phyloP scores from a whole-genome alignment of 2,888 invertebrate genomes.

The Allygus modestus region DNA sequence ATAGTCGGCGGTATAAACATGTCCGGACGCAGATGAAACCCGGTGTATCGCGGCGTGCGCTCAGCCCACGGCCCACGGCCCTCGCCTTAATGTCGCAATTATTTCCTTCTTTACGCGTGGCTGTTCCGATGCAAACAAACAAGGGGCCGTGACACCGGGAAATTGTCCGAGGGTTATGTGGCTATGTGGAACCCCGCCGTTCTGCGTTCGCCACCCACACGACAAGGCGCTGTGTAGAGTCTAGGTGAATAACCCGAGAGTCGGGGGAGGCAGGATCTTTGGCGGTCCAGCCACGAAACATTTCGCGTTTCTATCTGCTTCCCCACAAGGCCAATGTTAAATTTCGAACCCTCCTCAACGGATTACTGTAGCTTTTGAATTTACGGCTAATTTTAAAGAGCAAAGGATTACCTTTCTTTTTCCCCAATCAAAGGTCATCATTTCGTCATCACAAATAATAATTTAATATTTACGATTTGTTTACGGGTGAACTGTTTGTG shows the following conservation, averaged over 20 bases:
- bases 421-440: too few relatives aligned
- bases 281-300: too few relatives aligned
- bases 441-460: too few relatives aligned
- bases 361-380: too few relatives aligned
- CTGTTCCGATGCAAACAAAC: constrained; percentile 34
- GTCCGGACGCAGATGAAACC: constrained; percentile 15
- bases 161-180: constrained; percentile 22
- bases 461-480: too few relatives aligned
- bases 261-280: too few relatives aligned
- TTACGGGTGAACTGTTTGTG: too few relatives aligned
- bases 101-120: constrained; percentile 54
- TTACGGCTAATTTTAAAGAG: too few relatives aligned
- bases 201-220: neutral
- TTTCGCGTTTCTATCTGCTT: too few relatives aligned
- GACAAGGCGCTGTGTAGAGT: neutral
- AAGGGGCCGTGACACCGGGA: constrained; percentile 44
- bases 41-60: constrained; percentile 28
- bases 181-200: constrained; percentile 4
- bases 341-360: too few relatives aligned
- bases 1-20: constrained; percentile 38
- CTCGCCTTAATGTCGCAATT: constrained; percentile 51
- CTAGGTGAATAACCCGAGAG: neutral
- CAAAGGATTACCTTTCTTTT: too few relatives aligned
- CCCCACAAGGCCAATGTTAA: too few relatives aligned
- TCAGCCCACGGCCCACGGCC: constrained; percentile 27